phyloP scores from a whole-genome alignment of 2,888 invertebrate species.

The Temnothorax rugatulus region DNA sequence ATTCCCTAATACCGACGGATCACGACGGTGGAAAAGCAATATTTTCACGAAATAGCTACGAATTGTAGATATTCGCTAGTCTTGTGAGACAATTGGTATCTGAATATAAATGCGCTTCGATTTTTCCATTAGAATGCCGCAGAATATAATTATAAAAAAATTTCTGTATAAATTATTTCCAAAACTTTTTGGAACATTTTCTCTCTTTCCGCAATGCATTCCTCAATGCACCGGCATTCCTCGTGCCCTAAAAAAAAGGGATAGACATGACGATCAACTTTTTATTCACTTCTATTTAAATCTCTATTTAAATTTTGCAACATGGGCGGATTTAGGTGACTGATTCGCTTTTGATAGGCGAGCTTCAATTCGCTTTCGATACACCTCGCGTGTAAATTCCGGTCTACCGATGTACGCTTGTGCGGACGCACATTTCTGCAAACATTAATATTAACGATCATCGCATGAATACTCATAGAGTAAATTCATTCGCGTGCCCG shows the following conservation, averaged over 20 bases:
- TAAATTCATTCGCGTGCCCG: conserved; percentile 10
- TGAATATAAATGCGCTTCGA: not conserved
- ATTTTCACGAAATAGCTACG: conserved; percentile 18
- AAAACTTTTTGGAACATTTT: not conserved
- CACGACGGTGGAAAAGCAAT: conserved; percentile 4
- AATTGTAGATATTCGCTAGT: not conserved
- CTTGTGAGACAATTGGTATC: conserved; percentile 1
- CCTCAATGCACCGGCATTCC: too few relatives aligned
- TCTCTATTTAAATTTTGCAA: conserved; percentile 13
- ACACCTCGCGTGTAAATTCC: not conserved
- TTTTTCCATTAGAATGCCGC: conserved; percentile 12
- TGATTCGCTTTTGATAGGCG: conserved; percentile 18
- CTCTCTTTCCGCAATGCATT: not conserved
- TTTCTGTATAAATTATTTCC: not conserved
- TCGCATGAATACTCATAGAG: not conserved
- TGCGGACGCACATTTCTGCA: not conserved
- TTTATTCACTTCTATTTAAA: conserved; percentile 32
- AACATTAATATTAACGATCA: conserved; percentile 7
- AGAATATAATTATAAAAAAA: not conserved
- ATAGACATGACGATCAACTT: not conserved
- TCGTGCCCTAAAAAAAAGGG: not conserved
- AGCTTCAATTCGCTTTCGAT: conserved; percentile 18
- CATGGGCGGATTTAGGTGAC: not conserved
- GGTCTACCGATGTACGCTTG: not conserved
- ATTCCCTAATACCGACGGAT: conserved; percentile 2